A percentile compares a stretch with the other conserved stretches of the same genome.
Evolutionary conservation across 2,888 invertebrate species (phyloP).

Genomic region (Halocaridina rubra): DNA sequence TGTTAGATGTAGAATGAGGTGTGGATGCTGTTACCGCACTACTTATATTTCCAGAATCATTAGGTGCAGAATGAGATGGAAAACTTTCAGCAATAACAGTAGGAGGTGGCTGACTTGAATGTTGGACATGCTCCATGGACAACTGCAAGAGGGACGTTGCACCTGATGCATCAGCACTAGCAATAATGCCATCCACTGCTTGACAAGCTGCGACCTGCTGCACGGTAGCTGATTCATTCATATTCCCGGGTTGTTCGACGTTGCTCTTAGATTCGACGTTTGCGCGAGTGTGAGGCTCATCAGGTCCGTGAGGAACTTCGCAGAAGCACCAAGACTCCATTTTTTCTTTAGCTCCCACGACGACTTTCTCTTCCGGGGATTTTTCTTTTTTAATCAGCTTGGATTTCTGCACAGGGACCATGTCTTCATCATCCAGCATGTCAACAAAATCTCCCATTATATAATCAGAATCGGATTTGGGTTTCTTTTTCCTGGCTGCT

Average conservation of each 20-base stretch:
- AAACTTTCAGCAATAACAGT: neutral
- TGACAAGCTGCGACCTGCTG: neutral
- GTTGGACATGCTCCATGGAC: constrained; percentile 44
- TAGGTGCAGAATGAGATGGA: constrained; percentile 6
- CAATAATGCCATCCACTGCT: neutral
- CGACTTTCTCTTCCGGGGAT: neutral
- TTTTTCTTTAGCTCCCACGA: constrained; percentile 29
- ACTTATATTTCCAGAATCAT: no score
- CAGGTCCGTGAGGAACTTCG: constrained; percentile 60
- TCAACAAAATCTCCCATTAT: constrained; percentile 62
- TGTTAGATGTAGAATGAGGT: neutral
- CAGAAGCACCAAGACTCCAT: constrained; percentile 63
- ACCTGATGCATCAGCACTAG: constrained; percentile 41
- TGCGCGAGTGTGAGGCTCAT: constrained; percentile 57
- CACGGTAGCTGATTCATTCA: neutral
- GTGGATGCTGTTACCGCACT: constrained; percentile 2
- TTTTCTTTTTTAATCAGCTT: constrained; percentile 22
- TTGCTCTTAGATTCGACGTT: neutral
- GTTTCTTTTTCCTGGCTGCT: constrained; percentile 53
- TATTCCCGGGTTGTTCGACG: neutral
- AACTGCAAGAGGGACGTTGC: constrained; percentile 45
- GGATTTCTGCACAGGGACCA: no score
- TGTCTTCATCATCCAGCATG: constrained; percentile 18
- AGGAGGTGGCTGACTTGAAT: neutral
- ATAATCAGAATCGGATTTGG: constrained; percentile 48